phyloP scores from a whole-genome alignment of 1,140 invertebrate genomes.

The Pomacea maculata region DNA sequence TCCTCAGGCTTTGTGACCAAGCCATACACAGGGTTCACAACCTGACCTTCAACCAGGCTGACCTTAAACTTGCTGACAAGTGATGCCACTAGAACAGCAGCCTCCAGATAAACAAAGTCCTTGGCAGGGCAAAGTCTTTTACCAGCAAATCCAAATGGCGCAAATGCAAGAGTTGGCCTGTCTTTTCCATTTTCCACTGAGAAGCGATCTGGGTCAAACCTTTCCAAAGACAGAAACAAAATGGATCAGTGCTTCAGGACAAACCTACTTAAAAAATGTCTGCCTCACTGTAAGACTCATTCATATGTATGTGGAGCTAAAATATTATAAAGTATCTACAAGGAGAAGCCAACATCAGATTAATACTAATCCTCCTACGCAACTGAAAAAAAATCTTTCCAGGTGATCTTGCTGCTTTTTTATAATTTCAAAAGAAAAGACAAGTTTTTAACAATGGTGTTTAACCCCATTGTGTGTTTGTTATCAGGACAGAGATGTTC shows the following conservation, averaged over 20 bases:
- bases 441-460: not conserved
- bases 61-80: constrained; percentile 49
- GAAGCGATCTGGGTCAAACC: constrained; percentile 63
- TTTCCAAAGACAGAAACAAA: constrained; percentile 30
- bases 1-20: constrained; percentile 57
- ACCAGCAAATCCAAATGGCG: constrained; percentile 62
- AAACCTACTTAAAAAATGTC: too few species aligned
- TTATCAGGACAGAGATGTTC: too few species aligned
- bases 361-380: not conserved
- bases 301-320: not conserved
- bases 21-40: constrained; percentile 53
- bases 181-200: constrained; percentile 42
- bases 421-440: not conserved
- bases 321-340: not conserved
- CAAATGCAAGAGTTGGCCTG: constrained; percentile 44
- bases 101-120: constrained; percentile 47
- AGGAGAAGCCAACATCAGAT: not conserved
- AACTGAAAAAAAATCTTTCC: not conserved
- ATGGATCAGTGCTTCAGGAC: too few species aligned
- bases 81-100: constrained; percentile 35
- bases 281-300: too few species aligned
- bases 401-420: not conserved
- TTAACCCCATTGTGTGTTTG: too few species aligned
- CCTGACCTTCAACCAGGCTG: constrained; percentile 51
- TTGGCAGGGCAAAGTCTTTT: constrained; percentile 58